Evolutionary conservation across 2,113 vertebrate species (phyloP).

Genomic region (Embiotoca jacksoni): DNA sequence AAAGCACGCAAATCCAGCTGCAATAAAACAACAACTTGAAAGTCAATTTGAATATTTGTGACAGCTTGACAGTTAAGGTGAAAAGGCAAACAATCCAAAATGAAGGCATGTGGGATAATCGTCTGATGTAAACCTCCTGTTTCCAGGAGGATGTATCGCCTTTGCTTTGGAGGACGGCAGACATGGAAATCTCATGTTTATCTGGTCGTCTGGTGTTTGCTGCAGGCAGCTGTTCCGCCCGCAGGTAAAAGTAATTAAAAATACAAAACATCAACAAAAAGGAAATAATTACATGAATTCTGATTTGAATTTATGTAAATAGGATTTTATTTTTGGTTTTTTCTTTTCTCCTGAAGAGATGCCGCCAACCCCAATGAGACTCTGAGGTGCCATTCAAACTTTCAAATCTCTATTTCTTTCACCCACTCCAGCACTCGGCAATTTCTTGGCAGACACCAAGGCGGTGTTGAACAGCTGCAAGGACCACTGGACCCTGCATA

Average conservation of each 20-base stretch:
- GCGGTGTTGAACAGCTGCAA: conserved; percentile 77
- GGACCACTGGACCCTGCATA: conserved; percentile 82
- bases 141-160: conserved; percentile 56
- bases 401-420: neutral
- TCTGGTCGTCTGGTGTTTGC: conserved; percentile 10
- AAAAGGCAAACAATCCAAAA: neutral
- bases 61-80: neutral
- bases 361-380: no score
- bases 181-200: conserved; percentile 30
- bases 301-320: no score
- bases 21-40: no score
- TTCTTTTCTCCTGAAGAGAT: no score
- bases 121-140: neutral
- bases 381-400: neutral
- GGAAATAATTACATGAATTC: neutral
- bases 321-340: no score
- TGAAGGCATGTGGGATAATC: neutral
- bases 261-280: neutral
- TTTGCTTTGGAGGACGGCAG: conserved; percentile 14
- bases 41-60: neutral
- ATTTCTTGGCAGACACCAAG: conserved; percentile 80
- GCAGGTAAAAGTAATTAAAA: conserved; percentile 64
- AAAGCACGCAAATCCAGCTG: neutral
- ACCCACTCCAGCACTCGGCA: conserved; percentile 36
- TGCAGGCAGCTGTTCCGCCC: conserved; percentile 18